A percentile compares a stretch with the other conserved stretches of the same genome.
phyloP scores from a whole-genome alignment of 2,888 invertebrate genomes.

The Synergus laeviventris region DNA sequence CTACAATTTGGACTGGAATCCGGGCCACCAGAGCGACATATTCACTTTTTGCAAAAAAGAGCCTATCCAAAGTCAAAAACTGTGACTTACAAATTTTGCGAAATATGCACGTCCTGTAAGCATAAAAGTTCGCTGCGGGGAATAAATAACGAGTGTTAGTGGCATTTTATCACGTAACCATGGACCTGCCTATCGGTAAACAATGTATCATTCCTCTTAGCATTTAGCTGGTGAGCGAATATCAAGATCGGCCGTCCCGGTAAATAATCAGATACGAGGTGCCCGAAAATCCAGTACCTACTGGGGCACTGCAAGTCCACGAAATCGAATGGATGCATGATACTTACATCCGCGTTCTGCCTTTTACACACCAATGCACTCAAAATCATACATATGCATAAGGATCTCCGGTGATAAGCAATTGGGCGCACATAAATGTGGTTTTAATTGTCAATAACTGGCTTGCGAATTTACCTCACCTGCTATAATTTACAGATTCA shows the following conservation, averaged over 20 bases:
- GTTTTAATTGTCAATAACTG: slow-evolving; percentile 32
- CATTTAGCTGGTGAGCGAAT: slow-evolving; percentile 59
- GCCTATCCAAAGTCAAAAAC: background rate
- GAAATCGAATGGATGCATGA: slow-evolving; percentile 36
- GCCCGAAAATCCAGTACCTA: slow-evolving; percentile 54
- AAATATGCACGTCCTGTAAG: background rate
- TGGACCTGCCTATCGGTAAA: slow-evolving; percentile 54
- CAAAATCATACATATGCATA: slow-evolving; percentile 40
- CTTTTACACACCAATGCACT: slow-evolving; percentile 34
- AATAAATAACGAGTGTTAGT: slow-evolving; percentile 38
- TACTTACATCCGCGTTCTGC: slow-evolving; percentile 38
- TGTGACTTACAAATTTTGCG: background rate
- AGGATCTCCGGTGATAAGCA: slow-evolving; percentile 35
- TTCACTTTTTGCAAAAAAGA: background rate
- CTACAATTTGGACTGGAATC: background rate
- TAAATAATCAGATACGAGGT: slow-evolving; percentile 62
- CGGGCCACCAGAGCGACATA: background rate
- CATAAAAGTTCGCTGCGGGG: slow-evolving; percentile 24
- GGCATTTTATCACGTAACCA: slow-evolving; percentile 37
- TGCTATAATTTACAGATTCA: slow-evolving; percentile 24
- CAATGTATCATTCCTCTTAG: slow-evolving; percentile 62
- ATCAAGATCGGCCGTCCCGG: slow-evolving; percentile 63
- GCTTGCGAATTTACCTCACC: slow-evolving; percentile 10
- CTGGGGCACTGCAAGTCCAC: slow-evolving; percentile 12
- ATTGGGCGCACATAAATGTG: slow-evolving; percentile 32